Base-by-base conservation (phyloP, 2,797 vertebrate genomes). In the Lithobates sylvaticus region DNA sequence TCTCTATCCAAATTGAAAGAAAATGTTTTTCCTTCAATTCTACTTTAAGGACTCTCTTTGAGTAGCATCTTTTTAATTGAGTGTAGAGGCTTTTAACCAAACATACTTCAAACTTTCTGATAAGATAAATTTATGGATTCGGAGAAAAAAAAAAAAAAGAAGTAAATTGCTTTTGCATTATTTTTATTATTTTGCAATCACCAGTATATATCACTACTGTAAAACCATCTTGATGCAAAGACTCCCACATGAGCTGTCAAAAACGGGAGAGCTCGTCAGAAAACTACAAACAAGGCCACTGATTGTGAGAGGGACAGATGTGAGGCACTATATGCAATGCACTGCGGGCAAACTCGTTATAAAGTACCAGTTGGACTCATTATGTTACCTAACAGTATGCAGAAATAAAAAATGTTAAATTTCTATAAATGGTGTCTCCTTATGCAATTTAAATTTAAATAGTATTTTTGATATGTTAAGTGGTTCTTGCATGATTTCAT, bases 201-300 rank as follows among this genome's bases (percentile, higher is more conserved):
- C 34, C 58, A 13, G 26, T 54, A 76, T 67, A 27, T 15, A 78
- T 64, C 32, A 36, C 54, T 78, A 65, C 34, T 65, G 54, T 32
- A 78, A 65, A 78, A 64, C 50, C 76, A 78, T 78, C 76, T 78
- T n/a, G 29, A 65, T 78, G 61, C 54, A 23, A 61, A 36, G 26
- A 36, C 76, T 36, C 76, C 76, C 54, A 78, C 32, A 65, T 29
- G 16, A 27, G 61, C 29, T 78, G 76, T 61, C 29, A 78, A 64
- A 65, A 21, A 65, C 65, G 27, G 65, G 27, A 67, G 65, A 67
- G 65, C n/a, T 26, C 13, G 65, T 26, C 27, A 67, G 65, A 67
- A 61, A 67, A 13, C 15, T 78, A 65, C 27, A 78, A 78, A 64
- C 50, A 36, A 78, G 54, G 15, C 50, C 54, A 78, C 54, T 65